phyloP scores from a whole-genome alignment of 2,888 invertebrate genomes.

The Scaptomyza reducta region DNA sequence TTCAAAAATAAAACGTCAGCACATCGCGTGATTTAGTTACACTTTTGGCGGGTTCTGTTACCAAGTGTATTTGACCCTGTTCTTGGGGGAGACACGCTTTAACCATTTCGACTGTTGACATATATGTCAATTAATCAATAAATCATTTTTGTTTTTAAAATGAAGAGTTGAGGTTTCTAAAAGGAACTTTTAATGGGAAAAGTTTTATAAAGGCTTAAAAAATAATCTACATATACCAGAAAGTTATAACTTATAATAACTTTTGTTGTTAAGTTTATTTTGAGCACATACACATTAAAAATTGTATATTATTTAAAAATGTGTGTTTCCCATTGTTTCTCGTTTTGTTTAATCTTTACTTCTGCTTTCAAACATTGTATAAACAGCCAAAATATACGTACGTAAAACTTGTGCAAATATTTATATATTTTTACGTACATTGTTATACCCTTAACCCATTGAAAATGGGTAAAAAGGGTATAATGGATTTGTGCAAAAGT shows the following conservation, averaged over 20 bases:
- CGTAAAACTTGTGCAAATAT: conserved; percentile 44
- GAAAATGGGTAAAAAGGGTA: too few relatives aligned
- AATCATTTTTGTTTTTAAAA: background rate
- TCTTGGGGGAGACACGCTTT: conserved; percentile 20
- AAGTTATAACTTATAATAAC: too few relatives aligned
- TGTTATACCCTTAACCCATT: too few relatives aligned
- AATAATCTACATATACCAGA: too few relatives aligned
- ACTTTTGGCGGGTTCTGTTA: conserved; percentile 40
- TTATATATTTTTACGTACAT: too few relatives aligned
- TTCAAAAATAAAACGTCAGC: conserved; percentile 27
- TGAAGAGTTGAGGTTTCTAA: background rate
- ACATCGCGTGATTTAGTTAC: conserved; percentile 65
- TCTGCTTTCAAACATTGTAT: conserved; percentile 12
- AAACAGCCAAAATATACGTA: conserved; percentile 5
- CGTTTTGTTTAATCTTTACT: conserved; percentile 7
- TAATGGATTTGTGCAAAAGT: too few relatives aligned
- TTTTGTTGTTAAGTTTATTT: too few relatives aligned
- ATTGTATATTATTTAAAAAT: too few relatives aligned
- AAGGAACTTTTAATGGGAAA: too few relatives aligned
- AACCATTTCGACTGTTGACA: conserved; percentile 12
- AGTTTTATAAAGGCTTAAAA: too few relatives aligned
- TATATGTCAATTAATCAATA: conserved; percentile 55
- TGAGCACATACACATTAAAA: too few relatives aligned
- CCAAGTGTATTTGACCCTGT: conserved; percentile 67
- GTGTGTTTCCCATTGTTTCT: background rate